Conservation (phyloP, 2,888 invertebrate species). For the Cheilosia grossa region DNA sequence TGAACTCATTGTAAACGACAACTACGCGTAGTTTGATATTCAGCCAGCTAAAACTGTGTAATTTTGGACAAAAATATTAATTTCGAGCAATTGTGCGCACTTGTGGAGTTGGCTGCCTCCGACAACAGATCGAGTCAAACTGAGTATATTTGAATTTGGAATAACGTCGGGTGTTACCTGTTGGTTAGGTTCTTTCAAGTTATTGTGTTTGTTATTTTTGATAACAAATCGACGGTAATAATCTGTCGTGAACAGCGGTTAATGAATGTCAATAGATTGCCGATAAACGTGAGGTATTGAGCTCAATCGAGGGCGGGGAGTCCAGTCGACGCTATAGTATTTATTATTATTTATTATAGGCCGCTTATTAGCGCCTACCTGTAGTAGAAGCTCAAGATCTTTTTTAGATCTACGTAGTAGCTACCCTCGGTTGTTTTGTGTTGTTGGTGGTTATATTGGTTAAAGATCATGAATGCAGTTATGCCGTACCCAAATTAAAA, state of each 20-base stretch:
- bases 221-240: constrained; percentile 2
- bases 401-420: too few relatives aligned
- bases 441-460: too few relatives aligned
- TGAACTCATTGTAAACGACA: constrained; percentile 29
- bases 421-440: too few relatives aligned
- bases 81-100: not conserved
- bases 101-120: constrained; percentile 32
- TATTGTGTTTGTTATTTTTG: not conserved
- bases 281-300: not conserved
- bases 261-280: constrained; percentile 2
- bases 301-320: not conserved
- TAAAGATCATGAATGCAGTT: too few relatives aligned
- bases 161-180: constrained; percentile 13
- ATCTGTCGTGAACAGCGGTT: not conserved
- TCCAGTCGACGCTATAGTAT: too few relatives aligned
- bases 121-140: constrained; percentile 38
- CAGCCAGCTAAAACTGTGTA: not conserved
- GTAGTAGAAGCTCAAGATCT: too few relatives aligned
- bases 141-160: constrained; percentile 6
- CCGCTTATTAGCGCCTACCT: too few relatives aligned
- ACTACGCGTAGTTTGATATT: constrained; percentile 4
- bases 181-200: not conserved
- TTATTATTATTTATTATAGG: too few relatives aligned
- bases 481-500: too few relatives aligned
- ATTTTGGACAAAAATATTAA: not conserved